Conservation (phyloP, 2,113 vertebrate species). For the Physeter macrocephalus region DNA sequence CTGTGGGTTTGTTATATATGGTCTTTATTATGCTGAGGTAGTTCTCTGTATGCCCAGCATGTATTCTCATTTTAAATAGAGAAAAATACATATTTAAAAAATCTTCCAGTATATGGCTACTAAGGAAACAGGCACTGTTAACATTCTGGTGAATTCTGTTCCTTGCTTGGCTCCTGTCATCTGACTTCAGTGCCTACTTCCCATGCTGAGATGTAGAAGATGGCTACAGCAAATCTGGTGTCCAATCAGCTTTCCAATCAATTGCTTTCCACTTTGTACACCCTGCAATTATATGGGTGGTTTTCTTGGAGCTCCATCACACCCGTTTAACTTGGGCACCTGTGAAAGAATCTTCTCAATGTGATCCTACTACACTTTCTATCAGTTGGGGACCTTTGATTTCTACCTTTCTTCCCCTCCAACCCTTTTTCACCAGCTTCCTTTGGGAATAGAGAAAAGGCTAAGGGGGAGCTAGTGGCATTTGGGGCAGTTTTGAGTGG, state of each 20-base stretch:
- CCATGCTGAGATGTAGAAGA: not conserved
- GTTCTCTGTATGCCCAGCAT: not conserved
- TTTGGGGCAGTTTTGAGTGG: not conserved
- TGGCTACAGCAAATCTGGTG: not conserved
- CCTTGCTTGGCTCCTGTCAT: not conserved
- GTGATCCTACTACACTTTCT: too few relatives aligned
- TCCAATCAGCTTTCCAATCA: not conserved
- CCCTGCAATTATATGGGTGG: too few relatives aligned
- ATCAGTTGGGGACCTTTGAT: not conserved
- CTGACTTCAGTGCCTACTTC: not conserved
- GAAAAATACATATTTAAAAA: not conserved
- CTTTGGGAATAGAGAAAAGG: not conserved
- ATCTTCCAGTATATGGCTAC: not conserved
- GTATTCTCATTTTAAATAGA: not conserved
- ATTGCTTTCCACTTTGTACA: not conserved
- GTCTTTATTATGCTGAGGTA: not conserved
- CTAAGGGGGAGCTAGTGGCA: not conserved
- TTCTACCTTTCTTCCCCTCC: not conserved
- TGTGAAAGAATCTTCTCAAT: not conserved
- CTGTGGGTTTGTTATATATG: not conserved
- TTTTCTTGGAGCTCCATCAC: not conserved
- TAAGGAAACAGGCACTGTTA: not conserved
- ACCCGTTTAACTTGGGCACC: not conserved
- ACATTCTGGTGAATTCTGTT: not conserved
- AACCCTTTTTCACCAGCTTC: not conserved